Evolutionary conservation across 2,113 vertebrate genomes (phyloP).

Genomic region (Motacilla alba): DNA sequence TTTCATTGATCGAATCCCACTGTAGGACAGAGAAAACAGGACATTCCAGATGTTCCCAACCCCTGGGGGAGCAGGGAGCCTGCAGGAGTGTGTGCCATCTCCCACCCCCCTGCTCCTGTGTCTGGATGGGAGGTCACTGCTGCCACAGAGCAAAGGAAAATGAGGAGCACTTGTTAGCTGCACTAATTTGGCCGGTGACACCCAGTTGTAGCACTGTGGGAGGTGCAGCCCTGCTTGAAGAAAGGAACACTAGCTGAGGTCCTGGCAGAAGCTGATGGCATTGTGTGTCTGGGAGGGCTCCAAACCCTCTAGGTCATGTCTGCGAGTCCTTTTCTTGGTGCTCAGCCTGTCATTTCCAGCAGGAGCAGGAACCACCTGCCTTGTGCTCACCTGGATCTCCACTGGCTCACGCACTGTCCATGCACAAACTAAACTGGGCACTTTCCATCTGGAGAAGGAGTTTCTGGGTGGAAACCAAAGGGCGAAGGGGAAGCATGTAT

Average conservation of each 20-base stretch:
- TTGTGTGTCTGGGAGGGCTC: background rate
- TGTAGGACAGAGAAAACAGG: constrained; percentile 46
- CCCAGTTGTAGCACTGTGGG: background rate
- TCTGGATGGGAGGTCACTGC: background rate
- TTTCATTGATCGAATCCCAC: constrained; percentile 98
- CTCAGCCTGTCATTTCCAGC: background rate
- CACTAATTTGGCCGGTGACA: background rate
- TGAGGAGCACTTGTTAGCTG: background rate
- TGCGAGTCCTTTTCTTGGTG: background rate
- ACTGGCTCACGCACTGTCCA: background rate
- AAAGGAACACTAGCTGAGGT: rapidly evolving
- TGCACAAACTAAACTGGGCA: rapidly evolving
- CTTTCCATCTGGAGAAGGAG: background rate
- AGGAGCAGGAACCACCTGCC: rapidly evolving
- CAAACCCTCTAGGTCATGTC: background rate
- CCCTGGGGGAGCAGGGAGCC: rapidly evolving
- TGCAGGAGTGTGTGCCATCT: background rate
- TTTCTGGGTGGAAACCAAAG: background rate
- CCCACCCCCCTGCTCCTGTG: background rate
- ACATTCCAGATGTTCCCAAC: background rate
- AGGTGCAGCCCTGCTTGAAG: background rate
- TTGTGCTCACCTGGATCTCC: background rate
- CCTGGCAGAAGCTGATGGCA: background rate
- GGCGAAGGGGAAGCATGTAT: background rate
- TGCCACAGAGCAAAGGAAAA: background rate